Evolutionary conservation across 1,140 invertebrate species (phyloP), one percentile per base, ranked within the genome.

Genomic region (Penaeus vannamei): DNA sequence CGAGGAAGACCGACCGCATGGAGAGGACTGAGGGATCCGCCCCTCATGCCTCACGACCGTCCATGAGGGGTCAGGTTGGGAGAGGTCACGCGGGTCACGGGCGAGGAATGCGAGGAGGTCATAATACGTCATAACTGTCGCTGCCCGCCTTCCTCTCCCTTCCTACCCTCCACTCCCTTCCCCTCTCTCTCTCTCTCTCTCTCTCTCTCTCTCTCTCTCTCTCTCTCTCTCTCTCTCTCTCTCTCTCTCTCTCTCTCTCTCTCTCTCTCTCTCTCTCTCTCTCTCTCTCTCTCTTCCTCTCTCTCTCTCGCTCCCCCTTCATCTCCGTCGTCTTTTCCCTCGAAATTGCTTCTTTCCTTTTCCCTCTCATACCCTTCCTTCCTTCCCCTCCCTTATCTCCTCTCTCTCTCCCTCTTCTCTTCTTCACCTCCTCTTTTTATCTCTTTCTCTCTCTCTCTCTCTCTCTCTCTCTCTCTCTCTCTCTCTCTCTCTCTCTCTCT

Each of bases 51-150:
- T 53, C 53, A 53, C 53, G 53, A 12, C 53, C 53, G 53, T 53
- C 53, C 53, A 53, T 17, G 53, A 53, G 77, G 85, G 85, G 85
- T 87, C 85, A 87, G 62, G 79, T 32, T n/a, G 64, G 79, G 60
- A 62, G 61, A 20, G 85, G 76, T 42, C 64, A 46, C 77, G 42
- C 4, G 46, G 36, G n/a, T n/a, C 20, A 22, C 32, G 76, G 29
- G 76, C 22, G 32, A 46, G 32, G 62, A 36, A 26, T 85, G 83
- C 61, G 85, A 61, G 85, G 42, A 80, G 86, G 86, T 83, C 86
- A 82, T 87, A 87, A 87, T 87, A 87, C 86, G 86, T 87, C 86
- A 87, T 87, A 87, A 87, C 86, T 83, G 86, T 83, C 86, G 46
- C 79, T 72, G 79, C 29, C 32, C 79, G 26, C 53, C 66, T 46